Base-by-base conservation (phyloP, 2,797 vertebrate species). In the Anabacerthia variegaticeps region DNA sequence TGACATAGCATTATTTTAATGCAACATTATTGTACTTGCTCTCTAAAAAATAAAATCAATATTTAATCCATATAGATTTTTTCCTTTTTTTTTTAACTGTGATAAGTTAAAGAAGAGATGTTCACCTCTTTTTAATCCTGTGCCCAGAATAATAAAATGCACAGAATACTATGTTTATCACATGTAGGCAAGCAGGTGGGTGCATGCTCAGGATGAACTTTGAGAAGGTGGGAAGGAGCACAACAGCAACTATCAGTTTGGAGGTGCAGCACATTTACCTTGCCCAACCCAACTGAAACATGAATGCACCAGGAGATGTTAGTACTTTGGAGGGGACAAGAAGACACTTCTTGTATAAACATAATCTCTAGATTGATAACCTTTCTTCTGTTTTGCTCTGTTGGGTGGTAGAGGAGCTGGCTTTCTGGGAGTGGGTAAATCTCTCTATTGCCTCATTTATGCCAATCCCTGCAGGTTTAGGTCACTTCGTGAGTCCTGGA, bases 1-100 rank as follows among this genome's bases (percentile, higher is more conserved):
- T 95, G 97, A 98, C 96, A 97, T 97, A 95, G 97, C 97, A 97
- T 98, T 98, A 97, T 96, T 95, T 97, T 97, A 97, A 98, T 98
- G 97, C 97, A 97, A 81, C 94, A 93, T 97, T 95, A 94, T 97
- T 97, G 94, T 97, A 96, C 59, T 94, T 93, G 93, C 89, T 94
- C 96, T 97, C 96, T 97, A 97, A 98, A 97, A 94, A 96, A 96
- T 95, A 97, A 95, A 97, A 92, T 62, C 55, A 59, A 22, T 96
- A 93, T 97, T 96, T 97, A 97, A 97, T 97, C 89, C 43, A 24
- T 90, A 81, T 83, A 52, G 43, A 72, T 89, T 95, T 95, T 96
- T 94, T 97, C 30, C 21, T 96, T 90, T 97, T 97, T 96, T 94
- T 96, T 95, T 93, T 55, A 18, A 83, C 51, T 84, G 5, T 82